Evolutionary conservation across 2,888 invertebrate genomes (phyloP), one percentile per base, ranked within the genome.

Genomic region (Lithophane leautieri): DNA sequence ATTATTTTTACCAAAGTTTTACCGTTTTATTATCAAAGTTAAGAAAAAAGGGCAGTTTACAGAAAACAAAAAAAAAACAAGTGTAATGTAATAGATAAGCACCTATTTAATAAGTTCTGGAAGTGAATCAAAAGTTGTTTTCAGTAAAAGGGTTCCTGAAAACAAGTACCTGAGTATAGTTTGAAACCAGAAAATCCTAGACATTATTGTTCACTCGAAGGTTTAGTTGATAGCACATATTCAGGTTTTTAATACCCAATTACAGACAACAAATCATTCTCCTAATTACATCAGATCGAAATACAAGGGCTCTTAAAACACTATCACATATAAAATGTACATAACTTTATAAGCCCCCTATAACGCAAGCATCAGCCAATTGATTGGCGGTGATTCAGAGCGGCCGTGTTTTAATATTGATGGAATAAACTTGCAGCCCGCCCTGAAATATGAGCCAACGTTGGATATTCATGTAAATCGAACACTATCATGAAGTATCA

Each of bases 381-480:
- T 79, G 82, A 88, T 85, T 82, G 77, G 78, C 79, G 76, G 65
- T 81, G 83, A 84, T 85, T 77, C 73, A 77, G 71, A 71, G 66
- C 70, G 71, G 61, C 65, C 66, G 62, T 78, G 63, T 78, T 77
- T 81, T 83, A 83, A 85, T 83, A 86, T 84, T 86, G 78, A 86
- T 80, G 73, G 76, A 73, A 77, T 80, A 76, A 82, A 86, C 78
- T 77, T 74, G 70, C 66, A 80, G 81, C 50, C 69, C 68, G 73
- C 61, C 56, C 77, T 78, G 74, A 83, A 78, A 85, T 77, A 80
- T 79, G 80, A 80, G 68, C 82, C 69, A 70, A 73, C 73, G 76
- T 78, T 78, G 73, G 80, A 79, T 76, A 79, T 82, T 83, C 79
- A 86, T 80, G 72, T 81, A 78, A 78, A 81, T 78, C 58, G 70